Evolutionary conservation across 2,797 vertebrate species (phyloP).

Genomic region (Choloepus didactylus): DNA sequence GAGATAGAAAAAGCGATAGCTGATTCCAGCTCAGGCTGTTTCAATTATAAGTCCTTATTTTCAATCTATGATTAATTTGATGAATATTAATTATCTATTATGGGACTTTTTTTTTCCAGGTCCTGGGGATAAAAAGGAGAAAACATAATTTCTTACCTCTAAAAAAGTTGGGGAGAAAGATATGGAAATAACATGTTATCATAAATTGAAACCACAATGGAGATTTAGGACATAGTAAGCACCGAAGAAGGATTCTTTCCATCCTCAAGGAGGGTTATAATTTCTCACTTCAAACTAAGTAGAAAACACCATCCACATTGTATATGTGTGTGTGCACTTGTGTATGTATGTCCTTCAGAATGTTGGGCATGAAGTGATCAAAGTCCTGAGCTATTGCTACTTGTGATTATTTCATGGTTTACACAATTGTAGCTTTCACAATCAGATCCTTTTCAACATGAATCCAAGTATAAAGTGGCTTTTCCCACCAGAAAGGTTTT

Average conservation of each 20-base stretch:
- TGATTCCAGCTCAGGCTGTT: neutral
- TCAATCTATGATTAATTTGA: neutral
- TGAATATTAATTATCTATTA: neutral
- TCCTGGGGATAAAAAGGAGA: neutral
- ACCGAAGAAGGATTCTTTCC: neutral
- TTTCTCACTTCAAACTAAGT: neutral
- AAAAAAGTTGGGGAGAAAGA: neutral
- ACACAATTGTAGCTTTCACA: neutral
- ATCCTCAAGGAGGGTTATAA: neutral
- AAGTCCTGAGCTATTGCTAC: neutral
- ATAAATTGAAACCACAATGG: neutral
- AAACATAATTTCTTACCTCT: neutral
- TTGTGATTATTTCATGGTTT: neutral
- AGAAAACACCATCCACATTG: neutral
- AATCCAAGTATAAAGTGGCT: neutral
- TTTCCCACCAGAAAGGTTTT: constrained; percentile 29
- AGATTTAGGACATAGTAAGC: neutral
- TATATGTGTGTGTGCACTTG: accelerated
- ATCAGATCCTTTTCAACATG: constrained; percentile 24
- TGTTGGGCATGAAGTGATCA: neutral
- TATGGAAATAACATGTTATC: neutral
- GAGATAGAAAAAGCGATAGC: neutral
- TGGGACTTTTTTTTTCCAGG: neutral
- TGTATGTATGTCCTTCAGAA: neutral
- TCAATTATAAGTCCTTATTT: neutral